Conservation (phyloP, 2,888 invertebrate species). For the Archips crataeganus region DNA sequence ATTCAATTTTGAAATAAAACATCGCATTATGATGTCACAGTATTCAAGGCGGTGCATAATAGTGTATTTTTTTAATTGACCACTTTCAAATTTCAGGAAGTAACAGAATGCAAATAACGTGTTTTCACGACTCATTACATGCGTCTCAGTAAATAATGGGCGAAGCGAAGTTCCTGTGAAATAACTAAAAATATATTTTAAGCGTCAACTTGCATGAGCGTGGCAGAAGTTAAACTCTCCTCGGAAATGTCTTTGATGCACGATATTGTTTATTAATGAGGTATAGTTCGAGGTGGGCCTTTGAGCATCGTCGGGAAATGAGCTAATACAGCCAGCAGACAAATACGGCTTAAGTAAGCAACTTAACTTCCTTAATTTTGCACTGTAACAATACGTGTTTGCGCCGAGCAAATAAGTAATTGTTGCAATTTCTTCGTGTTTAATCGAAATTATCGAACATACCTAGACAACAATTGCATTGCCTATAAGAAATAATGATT, state of each 20-base stretch:
- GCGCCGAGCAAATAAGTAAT: background rate
- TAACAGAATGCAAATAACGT: slow-evolving; percentile 33
- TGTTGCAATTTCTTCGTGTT: slow-evolving; percentile 4
- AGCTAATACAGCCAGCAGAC: slow-evolving; percentile 55
- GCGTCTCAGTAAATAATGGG: slow-evolving; percentile 31
- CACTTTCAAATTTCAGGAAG: slow-evolving; percentile 37
- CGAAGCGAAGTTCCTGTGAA: slow-evolving; percentile 49
- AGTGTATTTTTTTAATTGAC: slow-evolving; percentile 14
- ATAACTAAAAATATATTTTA: slow-evolving; percentile 28
- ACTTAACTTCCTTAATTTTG: background rate
- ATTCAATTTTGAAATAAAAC: slow-evolving; percentile 44
- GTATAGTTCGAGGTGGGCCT: slow-evolving; percentile 54
- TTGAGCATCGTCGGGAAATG: slow-evolving; percentile 65
- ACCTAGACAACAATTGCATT: slow-evolving; percentile 10
- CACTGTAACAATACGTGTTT: slow-evolving; percentile 5
- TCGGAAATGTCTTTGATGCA: slow-evolving; percentile 70
- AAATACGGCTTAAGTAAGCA: background rate
- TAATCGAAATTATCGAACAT: slow-evolving; percentile 14
- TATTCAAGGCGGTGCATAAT: slow-evolving; percentile 26
- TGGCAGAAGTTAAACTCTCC: slow-evolving; percentile 57
- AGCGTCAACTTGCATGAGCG: slow-evolving; percentile 39
- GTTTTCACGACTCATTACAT: slow-evolving; percentile 43
- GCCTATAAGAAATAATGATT: slow-evolving; percentile 59
- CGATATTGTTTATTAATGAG: slow-evolving; percentile 71
- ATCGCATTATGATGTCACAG: slow-evolving; percentile 39